phyloP scores from a whole-genome alignment of 2,797 vertebrate genomes.

The Crocodylus rhombifer region DNA sequence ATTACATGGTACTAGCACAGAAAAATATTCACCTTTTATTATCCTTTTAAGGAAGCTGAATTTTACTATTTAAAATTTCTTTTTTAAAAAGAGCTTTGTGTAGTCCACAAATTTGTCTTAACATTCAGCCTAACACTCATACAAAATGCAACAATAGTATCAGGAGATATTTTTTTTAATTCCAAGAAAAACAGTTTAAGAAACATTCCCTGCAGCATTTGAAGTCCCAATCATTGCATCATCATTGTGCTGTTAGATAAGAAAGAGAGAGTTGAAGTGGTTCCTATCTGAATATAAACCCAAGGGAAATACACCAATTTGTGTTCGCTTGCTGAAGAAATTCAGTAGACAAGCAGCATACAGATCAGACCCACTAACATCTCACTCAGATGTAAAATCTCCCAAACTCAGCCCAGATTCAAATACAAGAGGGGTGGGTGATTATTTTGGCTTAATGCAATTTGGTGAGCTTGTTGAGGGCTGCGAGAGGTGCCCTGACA shows the following conservation, averaged over 20 bases:
- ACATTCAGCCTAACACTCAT: not conserved
- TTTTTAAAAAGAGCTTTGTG: not conserved
- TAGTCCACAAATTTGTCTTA: not conserved
- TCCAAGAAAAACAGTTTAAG: not conserved
- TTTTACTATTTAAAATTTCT: not conserved
- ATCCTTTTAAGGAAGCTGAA: too few relatives aligned
- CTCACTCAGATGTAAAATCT: not conserved
- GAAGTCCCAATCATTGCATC: not conserved
- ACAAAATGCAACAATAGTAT: not conserved
- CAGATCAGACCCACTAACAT: not conserved
- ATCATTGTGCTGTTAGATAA: not conserved
- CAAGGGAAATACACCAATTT: not conserved
- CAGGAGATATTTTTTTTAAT: not conserved
- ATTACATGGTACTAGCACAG: fast-evolving
- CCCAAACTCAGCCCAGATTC: too few relatives aligned
- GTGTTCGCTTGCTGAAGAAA: not conserved
- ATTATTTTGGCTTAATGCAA: too few relatives aligned
- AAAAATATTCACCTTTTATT: not conserved
- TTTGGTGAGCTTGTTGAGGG: too few relatives aligned
- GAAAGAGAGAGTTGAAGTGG: not conserved
- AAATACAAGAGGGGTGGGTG: too few relatives aligned
- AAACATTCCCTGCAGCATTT: not conserved
- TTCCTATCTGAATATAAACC: not conserved
- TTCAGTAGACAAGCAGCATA: not conserved
- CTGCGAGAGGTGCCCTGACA: too few relatives aligned